These are phyloP conservation scores for Pogonomyrmex californicus DNA, from an alignment of 1,140 invertebrate species.

Conservation along the genomic window DNA sequence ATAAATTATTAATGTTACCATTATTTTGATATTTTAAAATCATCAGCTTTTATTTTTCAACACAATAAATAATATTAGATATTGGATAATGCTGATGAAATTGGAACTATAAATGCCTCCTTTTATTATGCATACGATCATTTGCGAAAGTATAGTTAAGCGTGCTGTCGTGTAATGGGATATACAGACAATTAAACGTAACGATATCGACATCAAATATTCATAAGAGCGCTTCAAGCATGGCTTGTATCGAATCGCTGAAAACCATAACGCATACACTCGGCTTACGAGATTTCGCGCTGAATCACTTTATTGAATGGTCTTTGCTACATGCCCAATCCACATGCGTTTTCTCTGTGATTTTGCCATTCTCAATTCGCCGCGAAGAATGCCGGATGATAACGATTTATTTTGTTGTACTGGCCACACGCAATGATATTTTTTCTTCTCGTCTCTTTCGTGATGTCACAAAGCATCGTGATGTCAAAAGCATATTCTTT, in stretches of 20 bases:
- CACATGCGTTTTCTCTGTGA: neutral
- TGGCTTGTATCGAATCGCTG: conserved; percentile 43
- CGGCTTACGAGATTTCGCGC: conserved; percentile 45
- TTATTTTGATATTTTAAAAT: conserved; percentile 7
- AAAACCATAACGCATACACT: conserved; percentile 46
- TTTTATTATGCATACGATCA: conserved; percentile 32
- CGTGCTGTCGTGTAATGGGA: conserved; percentile 31
- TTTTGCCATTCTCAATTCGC: neutral
- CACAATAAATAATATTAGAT: neutral
- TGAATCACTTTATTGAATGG: conserved; percentile 43
- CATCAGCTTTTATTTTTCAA: neutral
- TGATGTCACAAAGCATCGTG: neutral
- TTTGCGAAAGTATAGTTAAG: conserved; percentile 36
- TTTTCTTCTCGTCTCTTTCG: neutral
- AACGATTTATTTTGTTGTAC: conserved; percentile 31
- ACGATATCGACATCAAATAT: conserved; percentile 55
- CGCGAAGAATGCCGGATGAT: neutral
- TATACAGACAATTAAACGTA: conserved; percentile 33
- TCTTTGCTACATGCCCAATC: conserved; percentile 8
- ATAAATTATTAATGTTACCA: neutral
- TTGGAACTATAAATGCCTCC: neutral
- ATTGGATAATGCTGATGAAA: neutral
- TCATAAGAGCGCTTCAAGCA: conserved; percentile 45
- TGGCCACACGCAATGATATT: neutral
- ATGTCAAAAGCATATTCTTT: conserved; percentile 27